Base-by-base conservation (phyloP, 2,888 invertebrate species). In the Hartigia nigra region DNA sequence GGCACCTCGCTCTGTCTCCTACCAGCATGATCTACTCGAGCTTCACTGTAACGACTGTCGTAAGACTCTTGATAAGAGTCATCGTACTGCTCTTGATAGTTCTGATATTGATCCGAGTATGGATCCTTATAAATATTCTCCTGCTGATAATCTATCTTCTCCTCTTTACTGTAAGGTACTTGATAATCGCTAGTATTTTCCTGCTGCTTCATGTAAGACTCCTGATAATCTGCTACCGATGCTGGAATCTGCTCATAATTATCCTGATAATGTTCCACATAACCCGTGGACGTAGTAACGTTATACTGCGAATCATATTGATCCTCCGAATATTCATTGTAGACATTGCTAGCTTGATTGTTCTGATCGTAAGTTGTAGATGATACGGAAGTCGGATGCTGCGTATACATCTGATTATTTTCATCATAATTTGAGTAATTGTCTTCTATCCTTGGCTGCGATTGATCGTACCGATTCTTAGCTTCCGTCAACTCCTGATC, bases 1-100 rank as follows among this genome's bases (percentile, higher is more conserved):
- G 89, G 90, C 39, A 90, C 88, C 77, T 90, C 90, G 83, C 87
- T 88, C 70, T 82, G 81, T 74, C 87, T 81, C 74, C 88, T 88
- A 0, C 88, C 89, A 70, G 82, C 81, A 12, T 81, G 80, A 36
- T 81, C 76, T 36, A 81, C 81, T 35, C 84, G 79, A 35, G 80
- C 86, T 1, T 87, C 87, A 31, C 86, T 88, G 80, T 87, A 89
- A 23, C 86, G 86, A 4, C 89, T 88, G 23, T 90, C 87, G 78
- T 88, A 90, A 12, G 88, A 85, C 32, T 88, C 86, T 78, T 80
- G 75, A 37, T 89, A 90, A 1, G 86, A 81, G 3, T 89, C 88
- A 4, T 88, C 87, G 77, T 88, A 88, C 69, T 82, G 84, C 12
- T 86, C 86, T 0, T 82, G 82, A 81, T 88, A 85, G n/a, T 88